A percentile compares a stretch with the other conserved stretches of the same genome.
Conservation (phyloP, 1,140 invertebrate species). For the Leptinotarsa undecemlineata region DNA sequence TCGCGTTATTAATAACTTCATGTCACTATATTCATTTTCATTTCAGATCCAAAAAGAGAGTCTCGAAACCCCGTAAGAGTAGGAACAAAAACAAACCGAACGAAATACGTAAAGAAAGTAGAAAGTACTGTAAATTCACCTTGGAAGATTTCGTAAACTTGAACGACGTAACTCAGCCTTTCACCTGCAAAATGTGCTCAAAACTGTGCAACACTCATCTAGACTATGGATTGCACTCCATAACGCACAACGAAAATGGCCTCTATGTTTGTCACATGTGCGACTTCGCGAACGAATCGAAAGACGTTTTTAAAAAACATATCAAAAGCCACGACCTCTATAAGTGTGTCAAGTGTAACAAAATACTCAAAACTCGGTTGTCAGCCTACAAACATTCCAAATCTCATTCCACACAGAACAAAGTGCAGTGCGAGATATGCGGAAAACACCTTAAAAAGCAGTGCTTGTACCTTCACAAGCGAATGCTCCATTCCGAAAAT, state of each 20-base stretch:
- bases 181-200: conserved; percentile 11
- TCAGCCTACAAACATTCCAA: conserved; percentile 14
- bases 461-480: conserved; percentile 10
- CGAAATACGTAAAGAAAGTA: background rate
- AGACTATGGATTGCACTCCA: conserved; percentile 16
- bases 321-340: conserved; percentile 14
- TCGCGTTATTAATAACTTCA: too few relatives aligned
- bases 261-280: conserved; percentile 8
- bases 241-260: conserved; percentile 1
- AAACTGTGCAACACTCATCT: conserved; percentile 4
- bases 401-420: conserved; percentile 14
- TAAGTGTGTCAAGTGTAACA: conserved; percentile 10
- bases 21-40: background rate
- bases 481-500: background rate
- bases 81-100: conserved; percentile 9
- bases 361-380: conserved; percentile 9
- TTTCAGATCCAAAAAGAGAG: conserved; percentile 16
- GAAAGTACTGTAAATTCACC: background rate
- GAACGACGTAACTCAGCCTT: conserved; percentile 7
- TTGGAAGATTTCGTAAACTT: conserved; percentile 12
- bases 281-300: conserved; percentile 3
- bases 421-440: conserved; percentile 12
- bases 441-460: conserved; percentile 17
- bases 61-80: background rate
- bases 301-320: conserved; percentile 16